These are phyloP conservation scores for Lemur catta DNA, from an alignment of 2,797 vertebrate genomes.

Conservation along the genomic window DNA sequence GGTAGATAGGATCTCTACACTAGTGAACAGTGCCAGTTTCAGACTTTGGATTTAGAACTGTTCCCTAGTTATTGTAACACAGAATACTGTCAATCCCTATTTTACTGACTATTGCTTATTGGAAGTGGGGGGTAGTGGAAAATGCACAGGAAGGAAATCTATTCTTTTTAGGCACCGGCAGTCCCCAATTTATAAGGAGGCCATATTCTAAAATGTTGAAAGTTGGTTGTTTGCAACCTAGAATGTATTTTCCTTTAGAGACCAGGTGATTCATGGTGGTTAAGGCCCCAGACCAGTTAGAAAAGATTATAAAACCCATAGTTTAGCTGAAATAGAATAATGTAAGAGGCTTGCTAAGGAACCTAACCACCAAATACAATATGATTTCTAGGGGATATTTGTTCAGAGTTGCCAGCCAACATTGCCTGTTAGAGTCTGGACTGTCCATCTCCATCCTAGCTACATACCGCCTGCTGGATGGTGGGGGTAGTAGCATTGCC, in stretches of 20 bases:
- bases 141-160: not conserved
- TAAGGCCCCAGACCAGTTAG: not conserved
- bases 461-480: not conserved
- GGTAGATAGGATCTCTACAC: conserved; percentile 65
- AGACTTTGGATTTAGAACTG: conserved; percentile 62
- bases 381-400: not conserved
- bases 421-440: not conserved
- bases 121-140: not conserved
- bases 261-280: not conserved
- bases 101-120: conserved; percentile 44
- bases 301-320: not conserved
- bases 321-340: not conserved
- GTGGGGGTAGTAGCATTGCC: not conserved
- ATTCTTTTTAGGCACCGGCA: not conserved
- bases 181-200: not conserved
- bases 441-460: not conserved
- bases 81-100: conserved; percentile 53
- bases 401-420: not conserved
- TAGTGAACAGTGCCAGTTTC: conserved; percentile 65
- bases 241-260: conserved; percentile 2
- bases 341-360: not conserved
- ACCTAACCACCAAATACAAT: not conserved
- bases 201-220: not conserved
- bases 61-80: conserved; percentile 61
- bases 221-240: not conserved